These are phyloP conservation scores for Drosophila lutescens DNA, from an alignment of 2,888 invertebrate species.

Conservation along the genomic window DNA sequence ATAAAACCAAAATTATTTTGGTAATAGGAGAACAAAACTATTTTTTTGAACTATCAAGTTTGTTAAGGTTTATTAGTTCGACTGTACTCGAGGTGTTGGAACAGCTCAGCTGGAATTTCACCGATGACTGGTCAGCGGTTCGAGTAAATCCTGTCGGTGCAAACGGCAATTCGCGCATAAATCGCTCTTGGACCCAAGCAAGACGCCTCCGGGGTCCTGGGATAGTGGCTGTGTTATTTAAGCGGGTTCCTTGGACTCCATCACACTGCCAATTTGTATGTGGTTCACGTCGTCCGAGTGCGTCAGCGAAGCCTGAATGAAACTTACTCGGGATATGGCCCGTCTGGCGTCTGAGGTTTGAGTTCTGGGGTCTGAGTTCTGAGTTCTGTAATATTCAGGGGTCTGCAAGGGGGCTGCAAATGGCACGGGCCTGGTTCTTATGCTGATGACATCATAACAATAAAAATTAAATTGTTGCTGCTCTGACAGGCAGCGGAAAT, in stretches of 20 bases:
- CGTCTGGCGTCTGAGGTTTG: slow-evolving; percentile 1
- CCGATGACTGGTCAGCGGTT: slow-evolving; percentile 28
- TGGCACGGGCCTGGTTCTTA: slow-evolving; percentile 43
- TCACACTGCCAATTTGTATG: slow-evolving; percentile 44
- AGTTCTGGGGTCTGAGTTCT: slow-evolving; percentile 3
- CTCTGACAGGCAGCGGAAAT: slow-evolving; percentile 48
- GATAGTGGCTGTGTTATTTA: slow-evolving; percentile 33
- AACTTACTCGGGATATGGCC: background rate
- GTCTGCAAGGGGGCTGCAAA: slow-evolving; percentile 17
- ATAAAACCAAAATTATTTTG: no score
- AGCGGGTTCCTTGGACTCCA: slow-evolving; percentile 10
- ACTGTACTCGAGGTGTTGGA: slow-evolving; percentile 5
- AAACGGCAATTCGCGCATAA: slow-evolving; percentile 37
- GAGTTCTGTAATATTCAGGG: background rate
- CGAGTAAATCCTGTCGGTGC: slow-evolving; percentile 29
- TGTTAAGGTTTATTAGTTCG: background rate
- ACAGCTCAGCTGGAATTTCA: background rate
- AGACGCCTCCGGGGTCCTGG: slow-evolving; percentile 9
- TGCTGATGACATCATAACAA: slow-evolving; percentile 65
- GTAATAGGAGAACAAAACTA: no score
- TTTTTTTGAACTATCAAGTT: no score
- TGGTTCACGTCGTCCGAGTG: slow-evolving; percentile 44
- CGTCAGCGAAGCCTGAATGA: slow-evolving; percentile 28
- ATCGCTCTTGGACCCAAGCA: slow-evolving; percentile 27
- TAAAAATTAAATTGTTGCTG: slow-evolving; percentile 60